A percentile compares a stretch with the other conserved stretches of the same genome.
These are phyloP conservation scores for Herpetotheres cachinnans DNA, from an alignment of 2,113 vertebrate species.

Conservation along the genomic window DNA sequence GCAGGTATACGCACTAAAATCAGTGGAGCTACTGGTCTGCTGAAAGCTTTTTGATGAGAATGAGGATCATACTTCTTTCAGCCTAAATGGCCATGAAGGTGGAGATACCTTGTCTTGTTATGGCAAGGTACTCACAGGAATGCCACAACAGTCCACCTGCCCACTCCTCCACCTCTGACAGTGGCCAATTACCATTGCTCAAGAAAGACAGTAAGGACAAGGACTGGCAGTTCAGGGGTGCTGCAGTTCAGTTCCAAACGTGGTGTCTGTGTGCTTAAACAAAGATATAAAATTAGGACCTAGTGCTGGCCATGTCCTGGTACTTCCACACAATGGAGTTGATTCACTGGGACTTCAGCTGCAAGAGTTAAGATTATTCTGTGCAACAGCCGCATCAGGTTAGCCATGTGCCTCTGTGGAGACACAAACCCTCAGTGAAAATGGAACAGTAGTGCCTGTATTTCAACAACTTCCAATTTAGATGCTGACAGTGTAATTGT, in stretches of 20 bases:
- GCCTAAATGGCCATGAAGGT: too few relatives aligned
- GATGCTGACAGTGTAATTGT: neutral
- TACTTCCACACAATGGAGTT: neutral
- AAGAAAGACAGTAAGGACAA: neutral
- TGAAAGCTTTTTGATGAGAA: neutral
- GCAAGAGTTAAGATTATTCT: neutral
- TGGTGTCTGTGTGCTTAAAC: neutral
- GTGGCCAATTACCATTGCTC: neutral
- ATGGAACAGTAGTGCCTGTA: neutral
- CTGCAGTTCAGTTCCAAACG: neutral
- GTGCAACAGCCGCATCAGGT: neutral
- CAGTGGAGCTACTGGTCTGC: neutral
- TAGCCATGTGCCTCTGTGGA: neutral
- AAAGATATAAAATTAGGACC: neutral
- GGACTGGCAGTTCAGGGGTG: neutral
- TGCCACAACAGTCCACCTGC: rapidly evolving
- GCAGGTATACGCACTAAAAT: neutral
- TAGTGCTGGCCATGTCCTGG: neutral
- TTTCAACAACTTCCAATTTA: conserved; percentile 26
- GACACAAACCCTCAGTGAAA: neutral
- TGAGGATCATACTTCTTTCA: neutral
- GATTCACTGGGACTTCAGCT: neutral
- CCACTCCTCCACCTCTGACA: neutral
- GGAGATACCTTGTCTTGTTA: neutral
- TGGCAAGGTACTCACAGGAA: neutral